Conservation (phyloP, 2,888 invertebrate genomes). For the Eilema griseolum region DNA sequence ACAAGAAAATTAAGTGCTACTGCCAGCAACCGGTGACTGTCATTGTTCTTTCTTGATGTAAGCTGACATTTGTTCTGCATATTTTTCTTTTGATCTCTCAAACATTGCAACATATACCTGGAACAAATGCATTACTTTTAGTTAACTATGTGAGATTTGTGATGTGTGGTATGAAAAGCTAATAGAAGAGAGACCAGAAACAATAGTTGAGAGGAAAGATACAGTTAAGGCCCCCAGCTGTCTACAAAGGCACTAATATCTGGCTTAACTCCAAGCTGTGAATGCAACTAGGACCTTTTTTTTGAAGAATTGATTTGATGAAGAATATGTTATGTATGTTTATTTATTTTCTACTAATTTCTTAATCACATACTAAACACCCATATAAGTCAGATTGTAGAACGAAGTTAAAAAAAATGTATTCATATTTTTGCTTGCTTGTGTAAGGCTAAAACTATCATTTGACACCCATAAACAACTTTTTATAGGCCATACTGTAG, state of each 20-base stretch:
- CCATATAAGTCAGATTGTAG: too few relatives aligned
- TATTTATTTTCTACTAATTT: too few relatives aligned
- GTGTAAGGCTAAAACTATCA: background rate
- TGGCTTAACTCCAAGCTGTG: too few relatives aligned
- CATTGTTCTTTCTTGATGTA: slow-evolving; percentile 86
- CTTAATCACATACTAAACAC: too few relatives aligned
- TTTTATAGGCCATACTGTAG: background rate
- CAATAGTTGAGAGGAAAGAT: background rate
- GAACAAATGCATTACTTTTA: slow-evolving; percentile 55
- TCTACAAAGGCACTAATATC: too few relatives aligned
- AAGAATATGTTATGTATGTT: too few relatives aligned
- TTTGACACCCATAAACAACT: background rate
- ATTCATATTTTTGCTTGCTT: too few relatives aligned
- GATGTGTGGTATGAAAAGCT: background rate
- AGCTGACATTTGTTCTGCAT: slow-evolving; percentile 91
- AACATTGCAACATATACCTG: slow-evolving; percentile 91
- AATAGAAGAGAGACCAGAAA: background rate
- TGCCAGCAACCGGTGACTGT: slow-evolving; percentile 51
- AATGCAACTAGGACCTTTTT: too few relatives aligned
- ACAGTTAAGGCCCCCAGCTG: too few relatives aligned
- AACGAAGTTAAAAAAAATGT: too few relatives aligned
- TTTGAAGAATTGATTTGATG: too few relatives aligned
- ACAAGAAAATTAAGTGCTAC: slow-evolving; percentile 69
- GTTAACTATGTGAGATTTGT: too few relatives aligned
- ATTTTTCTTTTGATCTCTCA: slow-evolving; percentile 92